A percentile compares a stretch with the other conserved stretches of the same genome.
These are phyloP conservation scores for Tarsius wallacei DNA, from an alignment of 2,797 vertebrate genomes.

Conservation along the genomic window DNA sequence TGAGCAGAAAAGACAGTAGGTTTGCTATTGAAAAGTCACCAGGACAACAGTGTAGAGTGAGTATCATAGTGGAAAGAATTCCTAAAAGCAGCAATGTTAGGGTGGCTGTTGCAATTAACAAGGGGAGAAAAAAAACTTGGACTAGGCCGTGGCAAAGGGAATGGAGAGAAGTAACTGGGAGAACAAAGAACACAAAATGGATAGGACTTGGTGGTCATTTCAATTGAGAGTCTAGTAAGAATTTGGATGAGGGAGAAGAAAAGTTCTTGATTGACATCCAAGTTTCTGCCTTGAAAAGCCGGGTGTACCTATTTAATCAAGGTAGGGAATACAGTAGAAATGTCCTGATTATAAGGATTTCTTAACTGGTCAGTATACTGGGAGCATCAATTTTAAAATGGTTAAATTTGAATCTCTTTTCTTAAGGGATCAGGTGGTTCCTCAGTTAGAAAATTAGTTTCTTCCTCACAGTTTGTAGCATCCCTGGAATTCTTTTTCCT, in stretches of 20 bases:
- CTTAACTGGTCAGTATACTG: slow-evolving; percentile 29
- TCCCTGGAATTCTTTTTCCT: neutral
- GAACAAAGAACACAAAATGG: neutral
- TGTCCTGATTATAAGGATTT: slow-evolving; percentile 17
- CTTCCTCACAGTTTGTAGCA: slow-evolving; percentile 40
- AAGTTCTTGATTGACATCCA: neutral
- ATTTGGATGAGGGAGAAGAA: neutral
- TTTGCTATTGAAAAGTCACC: slow-evolving; percentile 59
- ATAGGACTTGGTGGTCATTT: slow-evolving; percentile 14
- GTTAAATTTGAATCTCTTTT: slow-evolving; percentile 60
- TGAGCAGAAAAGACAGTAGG: slow-evolving; percentile 50
- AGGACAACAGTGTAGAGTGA: neutral
- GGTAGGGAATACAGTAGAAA: neutral
- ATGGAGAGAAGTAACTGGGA: neutral
- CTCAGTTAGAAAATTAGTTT: slow-evolving; percentile 59
- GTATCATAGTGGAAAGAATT: slow-evolving; percentile 13
- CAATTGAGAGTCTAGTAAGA: neutral
- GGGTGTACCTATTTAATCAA: neutral
- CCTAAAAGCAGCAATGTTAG: neutral
- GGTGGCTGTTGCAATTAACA: neutral
- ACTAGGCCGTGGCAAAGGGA: neutral
- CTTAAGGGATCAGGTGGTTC: slow-evolving; percentile 59
- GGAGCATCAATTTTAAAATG: slow-evolving; percentile 21
- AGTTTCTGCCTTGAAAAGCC: slow-evolving; percentile 40
- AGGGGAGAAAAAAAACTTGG: neutral